Evolutionary conservation across 2,113 vertebrate genomes (phyloP), one percentile per base, ranked within the genome.

Genomic region (Hemichromis elongatus): DNA sequence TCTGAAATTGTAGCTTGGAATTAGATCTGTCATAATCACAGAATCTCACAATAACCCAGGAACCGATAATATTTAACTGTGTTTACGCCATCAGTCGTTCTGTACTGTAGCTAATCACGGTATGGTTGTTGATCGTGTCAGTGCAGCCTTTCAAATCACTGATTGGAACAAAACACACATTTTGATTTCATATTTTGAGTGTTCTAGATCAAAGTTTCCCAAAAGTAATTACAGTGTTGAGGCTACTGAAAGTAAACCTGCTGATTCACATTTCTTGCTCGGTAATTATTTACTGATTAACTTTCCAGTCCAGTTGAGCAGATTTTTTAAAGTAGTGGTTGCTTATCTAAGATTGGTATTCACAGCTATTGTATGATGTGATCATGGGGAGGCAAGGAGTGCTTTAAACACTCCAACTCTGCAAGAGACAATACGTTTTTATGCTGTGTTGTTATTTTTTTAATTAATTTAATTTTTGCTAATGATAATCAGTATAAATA

Each of bases 261-360:
- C 78, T 90, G 52, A 86, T 91, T 88, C 83, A 21, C 63, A 37
- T 79, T 83, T 9, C 24, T 75, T 82, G 87, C 78, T 16, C 77
- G 80, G 61, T 86, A 79, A 80, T 89, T 85, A 90, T 84, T 87
- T 68, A 77, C 84, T 56, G 28, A 88, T 90, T 85, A 80, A 77
- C 77, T 80, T 83, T 82, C 28, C 45, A 30, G 70, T 85, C 70
- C 57, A 53, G 33, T 54, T 77, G 35, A 86, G 83, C 24, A 21
- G 26, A 82, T 45, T 47, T 82, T 84, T 21, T 66, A 26, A 81
- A 83, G 66, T 9, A 16, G 66, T 7, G 9, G 11, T 59, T 66
- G 16, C 45, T 75, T 75, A 33, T 26, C 10, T 52, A 18, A 33
- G 45, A 75, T 75, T 75, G 0, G 0, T 11, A 30, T 73, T 45